Conservation (phyloP, 92 coral and sea anemone species). For the Zoanthus solanderi region DNA sequence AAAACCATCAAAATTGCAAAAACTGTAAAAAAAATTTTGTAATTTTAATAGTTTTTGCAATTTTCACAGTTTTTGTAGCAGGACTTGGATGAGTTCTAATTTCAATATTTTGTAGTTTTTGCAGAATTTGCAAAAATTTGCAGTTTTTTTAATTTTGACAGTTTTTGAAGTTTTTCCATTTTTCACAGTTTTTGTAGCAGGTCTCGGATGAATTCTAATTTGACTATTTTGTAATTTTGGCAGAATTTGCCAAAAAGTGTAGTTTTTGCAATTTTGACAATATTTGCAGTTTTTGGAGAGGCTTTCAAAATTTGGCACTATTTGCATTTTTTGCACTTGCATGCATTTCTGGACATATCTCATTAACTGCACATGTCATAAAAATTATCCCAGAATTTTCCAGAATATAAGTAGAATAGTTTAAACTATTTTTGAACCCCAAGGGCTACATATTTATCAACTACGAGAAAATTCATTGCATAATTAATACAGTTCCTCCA, state of each 20-base stretch:
- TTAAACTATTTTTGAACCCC: slow-evolving; percentile 40
- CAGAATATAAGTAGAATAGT: not conserved
- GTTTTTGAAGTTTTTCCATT: no score
- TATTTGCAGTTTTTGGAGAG: not conserved
- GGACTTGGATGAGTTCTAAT: no score
- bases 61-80: no score
- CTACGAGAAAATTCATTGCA: slow-evolving; percentile 36
- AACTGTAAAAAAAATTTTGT: not conserved
- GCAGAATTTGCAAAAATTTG: no score
- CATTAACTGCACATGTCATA: slow-evolving; percentile 39
- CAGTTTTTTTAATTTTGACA: no score
- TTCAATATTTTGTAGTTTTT: no score
- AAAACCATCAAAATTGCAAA: no score
- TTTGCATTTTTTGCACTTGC: not conserved
- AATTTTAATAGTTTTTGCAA: not conserved
- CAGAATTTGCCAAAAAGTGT: no score
- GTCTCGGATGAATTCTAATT: no score
- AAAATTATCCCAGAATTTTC: slow-evolving; percentile 36
- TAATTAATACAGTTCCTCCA: slow-evolving; percentile 38
- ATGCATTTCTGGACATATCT: not conserved
- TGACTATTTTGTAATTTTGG: no score
- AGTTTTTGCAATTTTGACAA: not conserved
- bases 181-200: no score
- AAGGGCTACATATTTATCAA: slow-evolving; percentile 43
- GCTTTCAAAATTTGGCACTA: not conserved